Percentiles rank a stretch among this genome's conserved stretches.
Conservation (phyloP, 2,888 invertebrate species). For the Temnothorax rugatulus region DNA sequence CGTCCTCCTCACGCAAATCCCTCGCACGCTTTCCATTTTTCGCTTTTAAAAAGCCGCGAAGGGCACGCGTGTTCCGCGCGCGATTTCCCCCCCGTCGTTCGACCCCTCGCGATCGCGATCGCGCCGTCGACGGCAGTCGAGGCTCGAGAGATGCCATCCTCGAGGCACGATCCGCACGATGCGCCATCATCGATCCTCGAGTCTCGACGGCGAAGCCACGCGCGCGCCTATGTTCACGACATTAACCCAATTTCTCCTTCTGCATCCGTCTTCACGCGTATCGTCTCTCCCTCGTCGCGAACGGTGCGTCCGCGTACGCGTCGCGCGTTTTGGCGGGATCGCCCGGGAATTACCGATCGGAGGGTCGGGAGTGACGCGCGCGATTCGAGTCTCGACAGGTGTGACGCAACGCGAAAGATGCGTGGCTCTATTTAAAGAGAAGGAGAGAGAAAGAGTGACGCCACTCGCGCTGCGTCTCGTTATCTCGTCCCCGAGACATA, state of each 20-base stretch:
- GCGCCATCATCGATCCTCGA: slow-evolving; percentile 52
- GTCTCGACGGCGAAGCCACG: neutral
- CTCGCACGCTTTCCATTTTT: slow-evolving; percentile 62
- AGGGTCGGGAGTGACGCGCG: neutral
- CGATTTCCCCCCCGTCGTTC: neutral
- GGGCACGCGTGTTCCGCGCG: neutral
- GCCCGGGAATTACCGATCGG: neutral
- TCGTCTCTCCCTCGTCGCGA: neutral
- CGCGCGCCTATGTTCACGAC: slow-evolving; percentile 9
- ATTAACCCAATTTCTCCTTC: neutral
- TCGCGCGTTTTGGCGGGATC: slow-evolving; percentile 22
- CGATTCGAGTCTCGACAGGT: neutral
- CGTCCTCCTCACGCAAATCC: slow-evolving; percentile 42
- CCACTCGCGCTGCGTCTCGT: neutral
- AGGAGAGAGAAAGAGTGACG: neutral
- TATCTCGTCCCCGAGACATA: neutral
- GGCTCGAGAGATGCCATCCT: neutral
- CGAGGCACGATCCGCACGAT: slow-evolving; percentile 23
- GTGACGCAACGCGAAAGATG: slow-evolving; percentile 3
- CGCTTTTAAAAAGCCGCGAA: slow-evolving; percentile 19
- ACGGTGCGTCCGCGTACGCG: neutral
- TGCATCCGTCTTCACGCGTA: neutral
- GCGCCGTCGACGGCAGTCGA: neutral
- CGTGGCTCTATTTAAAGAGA: neutral
- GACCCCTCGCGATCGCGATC: too few species aligned